Percentiles rank a stretch among this genome's conserved stretches.
phyloP scores from a whole-genome alignment of 2,797 vertebrate species.

The Columba guinea region DNA sequence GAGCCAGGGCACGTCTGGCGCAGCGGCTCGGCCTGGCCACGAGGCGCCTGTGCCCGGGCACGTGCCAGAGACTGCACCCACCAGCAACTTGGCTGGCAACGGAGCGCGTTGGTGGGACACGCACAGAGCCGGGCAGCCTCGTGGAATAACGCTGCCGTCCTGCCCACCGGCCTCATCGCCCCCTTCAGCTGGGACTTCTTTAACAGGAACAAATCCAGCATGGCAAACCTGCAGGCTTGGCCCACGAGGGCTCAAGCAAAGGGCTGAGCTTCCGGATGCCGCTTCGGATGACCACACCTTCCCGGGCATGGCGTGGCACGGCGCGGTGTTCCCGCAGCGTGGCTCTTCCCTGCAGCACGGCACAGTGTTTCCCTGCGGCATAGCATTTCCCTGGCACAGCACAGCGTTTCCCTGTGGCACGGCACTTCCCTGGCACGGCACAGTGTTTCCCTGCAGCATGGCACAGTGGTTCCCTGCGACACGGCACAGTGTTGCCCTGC shows the following conservation, averaged over 20 bases:
- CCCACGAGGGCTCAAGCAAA: not conserved
- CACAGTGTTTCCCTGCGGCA: too few relatives aligned
- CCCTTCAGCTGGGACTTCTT: fast-evolving
- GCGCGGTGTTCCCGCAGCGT: too few relatives aligned
- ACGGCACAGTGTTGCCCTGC: too few relatives aligned
- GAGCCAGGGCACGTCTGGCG: fast-evolving
- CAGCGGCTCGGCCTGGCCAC: fast-evolving
- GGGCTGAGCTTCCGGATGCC: not conserved
- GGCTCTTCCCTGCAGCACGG: too few relatives aligned
- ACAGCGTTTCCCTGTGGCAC: too few relatives aligned
- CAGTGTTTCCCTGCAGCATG: too few relatives aligned
- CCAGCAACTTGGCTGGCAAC: not conserved
- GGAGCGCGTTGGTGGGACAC: fast-evolving
- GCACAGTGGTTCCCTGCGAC: too few relatives aligned
- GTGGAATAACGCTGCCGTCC: not conserved
- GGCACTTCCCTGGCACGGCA: too few relatives aligned
- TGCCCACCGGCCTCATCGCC: fast-evolving
- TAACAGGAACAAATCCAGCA: not conserved
- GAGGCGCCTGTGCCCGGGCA: fast-evolving
- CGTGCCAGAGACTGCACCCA: fast-evolving
- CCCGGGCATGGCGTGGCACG: fast-evolving
- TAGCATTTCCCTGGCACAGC: too few relatives aligned
- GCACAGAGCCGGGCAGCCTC: not conserved
- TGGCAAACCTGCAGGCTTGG: not conserved
- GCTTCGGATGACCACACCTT: not conserved